Base-by-base conservation (phyloP, 1,140 invertebrate genomes). In the Melitaea cinxia region DNA sequence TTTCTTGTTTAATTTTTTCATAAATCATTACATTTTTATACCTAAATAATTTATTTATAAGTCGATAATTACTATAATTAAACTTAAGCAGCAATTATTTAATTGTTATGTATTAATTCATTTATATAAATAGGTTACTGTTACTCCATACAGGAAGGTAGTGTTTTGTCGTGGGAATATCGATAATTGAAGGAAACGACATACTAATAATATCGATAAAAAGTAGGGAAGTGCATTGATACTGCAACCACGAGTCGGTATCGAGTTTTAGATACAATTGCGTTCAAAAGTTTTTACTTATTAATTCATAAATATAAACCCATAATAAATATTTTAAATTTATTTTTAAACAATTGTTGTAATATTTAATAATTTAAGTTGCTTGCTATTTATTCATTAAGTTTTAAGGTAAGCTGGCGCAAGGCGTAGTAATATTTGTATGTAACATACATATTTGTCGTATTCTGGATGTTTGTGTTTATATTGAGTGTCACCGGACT, bases 161-260 rank as follows among this genome's bases (percentile, higher is more conserved):
- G 15, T 39, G 55, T 1, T 23, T 17, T 47, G 19, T 17, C 37
- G 15, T 53, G 63, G 23, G 47, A 53, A 10, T 58, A 53, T 57
- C 55, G 45, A 60, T 60, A 59, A 59, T 26, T 5, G 19, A 50
- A 58, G 50, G 50, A 53, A 55, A 24, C 28, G 26, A n/a, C 45
- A 23, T 47, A 4, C 7, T 47, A 47, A 47, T 47, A 47, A 57
- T 57, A 28, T 45, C 24, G 24, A n/a, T 28, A 45, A 57, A 56
- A 57, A 57, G 4, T 42, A 57, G 35, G 54, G 37, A 57, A 57
- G 37, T 57, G 9, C 37, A 42, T 15, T 21, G 23, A 17, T 24
- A 26, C 23, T 42, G 15, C 1, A 45, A 57, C 54, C 37, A 30
- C 37, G 17, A 21, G 9, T 24, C 23, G 7, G n/a, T 42, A 5